Evolutionary conservation across 2,888 invertebrate species (phyloP).

Genomic region (Emmelina monodactyla): DNA sequence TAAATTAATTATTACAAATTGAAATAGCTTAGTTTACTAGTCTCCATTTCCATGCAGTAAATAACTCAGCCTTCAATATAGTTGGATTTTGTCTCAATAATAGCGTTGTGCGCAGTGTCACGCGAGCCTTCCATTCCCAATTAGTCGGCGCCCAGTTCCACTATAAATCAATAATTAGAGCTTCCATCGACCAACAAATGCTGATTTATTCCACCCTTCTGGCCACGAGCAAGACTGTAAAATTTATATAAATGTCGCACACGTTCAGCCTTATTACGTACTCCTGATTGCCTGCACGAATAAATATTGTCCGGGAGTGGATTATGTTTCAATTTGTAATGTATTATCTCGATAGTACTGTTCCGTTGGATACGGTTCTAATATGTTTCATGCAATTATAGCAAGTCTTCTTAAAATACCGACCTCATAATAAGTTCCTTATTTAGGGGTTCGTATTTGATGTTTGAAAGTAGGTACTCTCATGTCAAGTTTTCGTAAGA

Average conservation of each 20-base stretch:
- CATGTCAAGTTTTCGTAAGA: slow-evolving; percentile 25
- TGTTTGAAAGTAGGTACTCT: slow-evolving; percentile 34
- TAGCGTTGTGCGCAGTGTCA: slow-evolving; percentile 43
- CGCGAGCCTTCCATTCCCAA: slow-evolving; percentile 55
- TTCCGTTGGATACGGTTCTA: not conserved
- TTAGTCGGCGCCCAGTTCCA: slow-evolving; percentile 48
- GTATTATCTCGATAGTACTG: not conserved
- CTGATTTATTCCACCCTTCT: slow-evolving; percentile 56
- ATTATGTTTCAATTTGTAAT: slow-evolving; percentile 1
- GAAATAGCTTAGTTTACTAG: too few species aligned
- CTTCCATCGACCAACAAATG: slow-evolving; percentile 59
- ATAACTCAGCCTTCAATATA: slow-evolving; percentile 29
- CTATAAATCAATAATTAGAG: slow-evolving; percentile 65
- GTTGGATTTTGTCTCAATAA: slow-evolving; percentile 54
- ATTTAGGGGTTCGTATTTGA: too few species aligned
- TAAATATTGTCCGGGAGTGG: slow-evolving; percentile 7
- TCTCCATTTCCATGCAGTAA: slow-evolving; percentile 1
- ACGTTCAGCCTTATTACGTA: slow-evolving; percentile 25
- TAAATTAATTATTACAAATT: too few species aligned
- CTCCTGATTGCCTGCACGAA: slow-evolving; percentile 27
- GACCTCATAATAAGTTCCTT: too few species aligned
- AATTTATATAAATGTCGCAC: slow-evolving; percentile 35
- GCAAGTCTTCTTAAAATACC: too few species aligned
- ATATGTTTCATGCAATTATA: too few species aligned
- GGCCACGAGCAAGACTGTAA: slow-evolving; percentile 31